Evolutionary conservation across 2,888 invertebrate species (phyloP), one percentile per base, ranked within the genome.

Genomic region (Cosmopolites sordidus): DNA sequence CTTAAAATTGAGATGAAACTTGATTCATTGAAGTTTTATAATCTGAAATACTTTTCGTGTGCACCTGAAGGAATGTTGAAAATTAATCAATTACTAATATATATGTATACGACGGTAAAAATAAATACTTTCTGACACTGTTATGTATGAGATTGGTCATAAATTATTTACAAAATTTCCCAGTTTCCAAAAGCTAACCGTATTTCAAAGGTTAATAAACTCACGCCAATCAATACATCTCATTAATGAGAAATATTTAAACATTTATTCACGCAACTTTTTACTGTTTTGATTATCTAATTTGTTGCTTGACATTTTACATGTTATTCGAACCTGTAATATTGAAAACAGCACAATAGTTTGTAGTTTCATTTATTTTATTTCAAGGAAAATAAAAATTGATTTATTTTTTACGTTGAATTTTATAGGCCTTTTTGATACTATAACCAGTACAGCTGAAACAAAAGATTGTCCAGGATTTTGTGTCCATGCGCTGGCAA

Each of bases 401-500:
- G 29, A 29, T 8, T 29, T 22, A 22, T 22, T 22, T 22, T 22
- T 22, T 22, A 8, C 22, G 22, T 22, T 22, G 22, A 22, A 22
- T 29, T 29, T 43, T 53, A 12, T 14, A 92, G 92, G 91, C 64
- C 79, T 92, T 4, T 75, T 92, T 66, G 91, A 92, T 67, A 86
- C 90, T 18, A 82, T 92, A 68, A 90, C 92, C 54, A 88, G 86
- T 59, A 91, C 92, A 54, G 89, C 86, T 54, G 87, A 89, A 72
- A 82, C 86, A 53, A 88, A 89, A 74, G 86, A 90, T 71, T 93
- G 93, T 69, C 92, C 93, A 0, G 93, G 93, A 1, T 84, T 88
- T 51, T 93, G 93, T 73, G 88, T 92, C 57, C 91, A 92, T 69
- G 83, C 89, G 8, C 73, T 93, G 53, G 90, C 93, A 1, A 87